Conservation (phyloP, 53 echinoderm and acorn worm species). For the Holothuria leucospilota region DNA sequence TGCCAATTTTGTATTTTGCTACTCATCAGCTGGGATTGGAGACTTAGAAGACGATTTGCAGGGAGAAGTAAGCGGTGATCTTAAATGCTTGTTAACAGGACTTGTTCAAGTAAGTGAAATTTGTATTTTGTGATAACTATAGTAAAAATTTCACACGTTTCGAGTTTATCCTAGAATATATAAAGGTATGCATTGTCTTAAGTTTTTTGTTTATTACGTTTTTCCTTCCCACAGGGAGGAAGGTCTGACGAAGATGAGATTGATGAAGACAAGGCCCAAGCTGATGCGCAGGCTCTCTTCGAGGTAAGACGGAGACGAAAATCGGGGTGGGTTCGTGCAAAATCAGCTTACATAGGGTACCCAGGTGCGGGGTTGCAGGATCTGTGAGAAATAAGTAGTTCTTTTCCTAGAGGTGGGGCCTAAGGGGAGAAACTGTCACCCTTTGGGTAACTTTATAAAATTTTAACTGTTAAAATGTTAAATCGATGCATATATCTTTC, state of each 20-base stretch:
- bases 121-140: no score
- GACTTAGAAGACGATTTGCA: slow-evolving; percentile 69
- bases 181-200: neutral
- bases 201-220: neutral
- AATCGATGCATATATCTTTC: no score
- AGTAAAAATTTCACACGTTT: no score
- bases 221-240: slow-evolving; percentile 31
- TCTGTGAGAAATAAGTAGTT: no score
- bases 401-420: no score
- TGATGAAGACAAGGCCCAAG: slow-evolving; percentile 58
- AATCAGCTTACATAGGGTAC: no score
- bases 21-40: slow-evolving; percentile 35
- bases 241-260: slow-evolving; percentile 46
- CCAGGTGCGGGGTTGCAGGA: no score
- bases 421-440: no score
- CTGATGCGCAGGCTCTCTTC: slow-evolving; percentile 58
- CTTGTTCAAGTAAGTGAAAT: slow-evolving; percentile 66
- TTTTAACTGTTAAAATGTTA: no score
- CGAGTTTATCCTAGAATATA: neutral
- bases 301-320: slow-evolving; percentile 25
- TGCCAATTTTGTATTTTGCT: neutral
- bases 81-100: slow-evolving; percentile 75
- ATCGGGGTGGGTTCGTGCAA: no score
- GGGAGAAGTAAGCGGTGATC: slow-evolving; percentile 74
- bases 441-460: no score